Evolutionary conservation across 2,888 invertebrate species (phyloP).

Genomic region (Caenorhabditis zanzibari): DNA sequence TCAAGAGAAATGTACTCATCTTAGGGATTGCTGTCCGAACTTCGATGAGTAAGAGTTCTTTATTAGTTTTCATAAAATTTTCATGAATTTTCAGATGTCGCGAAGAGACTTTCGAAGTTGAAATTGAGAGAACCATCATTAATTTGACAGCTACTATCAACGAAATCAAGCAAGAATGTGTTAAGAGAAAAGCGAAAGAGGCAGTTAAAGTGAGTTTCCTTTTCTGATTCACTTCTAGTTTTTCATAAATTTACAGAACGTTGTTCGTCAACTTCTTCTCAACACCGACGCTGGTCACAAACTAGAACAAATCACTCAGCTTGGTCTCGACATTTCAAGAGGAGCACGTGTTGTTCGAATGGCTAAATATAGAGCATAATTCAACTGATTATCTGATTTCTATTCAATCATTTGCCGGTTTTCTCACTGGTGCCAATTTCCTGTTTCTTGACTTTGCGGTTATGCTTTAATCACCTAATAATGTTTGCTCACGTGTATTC

Average conservation of each 20-base stretch:
- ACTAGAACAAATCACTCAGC: slow-evolving; percentile 52
- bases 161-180: slow-evolving; percentile 74
- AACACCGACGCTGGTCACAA: slow-evolving; percentile 44
- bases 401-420: slow-evolving; percentile 21
- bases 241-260: slow-evolving; percentile 26
- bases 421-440: slow-evolving; percentile 49
- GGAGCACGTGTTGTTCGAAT: slow-evolving; percentile 68
- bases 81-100: slow-evolving; percentile 69
- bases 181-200: slow-evolving; percentile 69
- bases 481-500: slow-evolving; percentile 24
- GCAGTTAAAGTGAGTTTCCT: slow-evolving; percentile 64
- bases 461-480: slow-evolving; percentile 42
- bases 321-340: slow-evolving; percentile 68
- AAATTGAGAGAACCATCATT: slow-evolving; percentile 71
- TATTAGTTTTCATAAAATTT: neutral
- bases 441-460: slow-evolving; percentile 47
- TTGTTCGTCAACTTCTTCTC: slow-evolving; percentile 57
- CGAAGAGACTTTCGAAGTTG: slow-evolving; percentile 71
- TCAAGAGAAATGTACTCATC: slow-evolving; percentile 73
- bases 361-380: slow-evolving; percentile 56
- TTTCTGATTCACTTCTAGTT: neutral
- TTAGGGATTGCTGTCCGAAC: slow-evolving; percentile 75
- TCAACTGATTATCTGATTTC: neutral
- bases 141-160: slow-evolving; percentile 73
- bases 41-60: slow-evolving; percentile 68